These are phyloP conservation scores for Rhinella marina DNA, from an alignment of 2,797 vertebrate genomes.

Conservation along the genomic window DNA sequence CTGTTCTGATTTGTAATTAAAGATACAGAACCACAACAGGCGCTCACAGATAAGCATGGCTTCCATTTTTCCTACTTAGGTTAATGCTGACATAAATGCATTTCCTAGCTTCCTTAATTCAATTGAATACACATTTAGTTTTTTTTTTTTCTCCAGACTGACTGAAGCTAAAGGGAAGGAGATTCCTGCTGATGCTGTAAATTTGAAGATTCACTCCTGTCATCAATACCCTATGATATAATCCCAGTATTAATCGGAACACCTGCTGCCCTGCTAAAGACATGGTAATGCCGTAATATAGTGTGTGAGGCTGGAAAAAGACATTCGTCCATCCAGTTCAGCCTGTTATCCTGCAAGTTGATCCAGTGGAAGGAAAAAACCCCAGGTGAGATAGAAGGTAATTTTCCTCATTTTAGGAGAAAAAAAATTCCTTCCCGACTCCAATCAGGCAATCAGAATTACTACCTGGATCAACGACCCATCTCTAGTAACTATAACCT, in stretches of 20 bases:
- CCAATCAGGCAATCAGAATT: no score
- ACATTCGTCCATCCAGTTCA: no score
- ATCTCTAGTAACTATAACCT: no score
- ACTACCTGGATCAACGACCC: no score
- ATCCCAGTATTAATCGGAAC: not conserved
- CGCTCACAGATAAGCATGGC: conserved; percentile 13
- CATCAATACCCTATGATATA: conserved; percentile 48
- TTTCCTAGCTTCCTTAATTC: conserved; percentile 53
- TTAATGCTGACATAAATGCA: conserved; percentile 57
- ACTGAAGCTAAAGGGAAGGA: conserved; percentile 45
- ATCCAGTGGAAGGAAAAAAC: no score
- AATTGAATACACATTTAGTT: conserved; percentile 53
- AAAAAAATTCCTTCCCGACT: no score
- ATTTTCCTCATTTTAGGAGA: no score
- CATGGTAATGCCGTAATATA: not conserved
- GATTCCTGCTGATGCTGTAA: conserved; percentile 55
- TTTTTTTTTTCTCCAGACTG: conserved; percentile 41
- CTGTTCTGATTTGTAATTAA: conserved; percentile 50
- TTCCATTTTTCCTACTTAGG: conserved; percentile 53
- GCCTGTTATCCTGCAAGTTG: no score
- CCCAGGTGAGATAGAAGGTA: no score
- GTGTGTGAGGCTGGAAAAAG: no score
- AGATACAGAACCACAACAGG: conserved; percentile 41
- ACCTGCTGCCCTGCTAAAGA: conserved; percentile 25
- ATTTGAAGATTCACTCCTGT: conserved; percentile 48